Evolutionary conservation across 2,113 vertebrate species (phyloP).

Genomic region (Ondatra zibethicus): DNA sequence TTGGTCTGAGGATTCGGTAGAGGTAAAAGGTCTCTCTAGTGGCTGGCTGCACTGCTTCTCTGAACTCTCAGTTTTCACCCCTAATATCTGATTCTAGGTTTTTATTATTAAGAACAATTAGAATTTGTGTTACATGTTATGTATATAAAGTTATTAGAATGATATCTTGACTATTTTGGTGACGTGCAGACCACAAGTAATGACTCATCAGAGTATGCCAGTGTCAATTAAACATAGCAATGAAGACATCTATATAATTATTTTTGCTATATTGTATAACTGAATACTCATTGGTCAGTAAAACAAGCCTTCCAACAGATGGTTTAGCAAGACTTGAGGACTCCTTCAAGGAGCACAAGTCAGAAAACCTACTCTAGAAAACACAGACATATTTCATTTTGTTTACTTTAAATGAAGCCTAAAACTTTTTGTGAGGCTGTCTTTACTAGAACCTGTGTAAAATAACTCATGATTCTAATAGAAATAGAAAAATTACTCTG

Average conservation of each 20-base stretch:
- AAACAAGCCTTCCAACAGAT: constrained; percentile 57
- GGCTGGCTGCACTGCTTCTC: too few relatives aligned
- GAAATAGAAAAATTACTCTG: constrained; percentile 16
- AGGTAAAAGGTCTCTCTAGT: too few relatives aligned
- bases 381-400: constrained; percentile 40
- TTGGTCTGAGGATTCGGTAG: too few relatives aligned
- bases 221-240: constrained; percentile 84
- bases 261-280: constrained; percentile 82
- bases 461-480: constrained; percentile 51
- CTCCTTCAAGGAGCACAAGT: constrained; percentile 63
- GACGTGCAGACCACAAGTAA: constrained; percentile 73
- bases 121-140: too few relatives aligned
- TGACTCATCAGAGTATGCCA: constrained; percentile 77
- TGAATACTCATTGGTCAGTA: constrained; percentile 76
- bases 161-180: constrained; percentile 79
- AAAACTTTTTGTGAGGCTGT: constrained; percentile 58
- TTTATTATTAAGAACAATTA: too few relatives aligned
- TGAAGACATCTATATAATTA: constrained; percentile 75
- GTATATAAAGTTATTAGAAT: constrained; percentile 74
- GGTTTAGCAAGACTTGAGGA: constrained; percentile 74
- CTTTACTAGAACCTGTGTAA: constrained; percentile 58
- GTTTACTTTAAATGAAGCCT: constrained; percentile 53
- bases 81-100: too few relatives aligned
- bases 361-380: constrained; percentile 67
- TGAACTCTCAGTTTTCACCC: too few relatives aligned